Evolutionary conservation across 2,888 invertebrate species (phyloP), one percentile per base, ranked within the genome.

Genomic region (Endotricha flammealis): DNA sequence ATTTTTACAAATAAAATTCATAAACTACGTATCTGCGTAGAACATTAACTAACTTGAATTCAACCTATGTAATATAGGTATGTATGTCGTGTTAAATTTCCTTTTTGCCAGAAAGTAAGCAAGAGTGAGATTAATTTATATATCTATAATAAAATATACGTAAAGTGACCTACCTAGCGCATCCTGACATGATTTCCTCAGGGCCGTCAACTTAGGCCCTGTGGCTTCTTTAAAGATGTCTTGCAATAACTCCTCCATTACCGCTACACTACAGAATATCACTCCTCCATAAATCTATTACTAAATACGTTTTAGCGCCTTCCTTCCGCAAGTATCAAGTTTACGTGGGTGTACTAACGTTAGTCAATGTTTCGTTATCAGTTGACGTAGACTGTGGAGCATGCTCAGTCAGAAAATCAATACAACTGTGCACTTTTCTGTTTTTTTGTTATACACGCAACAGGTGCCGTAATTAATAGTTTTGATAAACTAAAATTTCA

Each of bases 231-330:
- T 95, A 54, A 93, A 91, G 61, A 97, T 91, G 75, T 93, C 93
- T 71, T 92, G 90, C 49, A 97, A 88, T 57, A 96, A 88, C 77
- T 96, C 95, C 88, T 97, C 96, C 96, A 97, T 96, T 42, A 56
- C 60, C 14, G n/a, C 22, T 22, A 5, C 9, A 13, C n/a, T 6
- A 22, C 12, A 13, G n/a, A 13, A 7, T 22, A 14, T 12, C 32
- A 37, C 32, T 32, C 27, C 17, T 34, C 35, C 38, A 37, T 32
- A 9, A 28, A 32, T 9, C 11, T 10, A 28, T 4, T 29, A 16
- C 22, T 16, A 25, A 29, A 25, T 29, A 16, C 10, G 22, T 12
- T 29, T 10, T 14, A 12, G 32, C 32, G 22, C 29, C 36, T 29
- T 29, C 20, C 20, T 7, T 17, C 16, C 3, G 31, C 13, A 13